Evolutionary conservation across 2,888 invertebrate genomes (phyloP), one percentile per base, ranked within the genome.

Genomic region (Cephus sareptanus): DNA sequence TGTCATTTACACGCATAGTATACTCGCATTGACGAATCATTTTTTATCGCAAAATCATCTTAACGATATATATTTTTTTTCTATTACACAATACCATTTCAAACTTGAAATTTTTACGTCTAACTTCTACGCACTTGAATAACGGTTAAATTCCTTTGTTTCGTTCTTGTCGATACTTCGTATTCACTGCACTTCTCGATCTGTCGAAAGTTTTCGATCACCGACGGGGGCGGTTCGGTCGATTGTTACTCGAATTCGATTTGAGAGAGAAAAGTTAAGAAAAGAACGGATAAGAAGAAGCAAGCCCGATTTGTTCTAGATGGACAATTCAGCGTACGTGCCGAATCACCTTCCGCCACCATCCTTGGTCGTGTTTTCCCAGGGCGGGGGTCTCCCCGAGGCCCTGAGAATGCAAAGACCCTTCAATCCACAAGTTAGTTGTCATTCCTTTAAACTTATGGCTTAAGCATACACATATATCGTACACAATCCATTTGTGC

Each of bases 311-410:
- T 84, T 89, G 89, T 91, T 92, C 88, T 92, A 92, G 92, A 95
- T 95, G 95, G 95, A 95, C 93, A 95, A 95, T 92, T 95, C 95
- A 91, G 94, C 95, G 85, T 95, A 95, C 92, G 94, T 94, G 87
- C 94, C 94, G 88, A 95, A 94, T 91, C 95, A 95, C 92, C 93
- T 95, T 91, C 95, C 95, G 92, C 95, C 95, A 89, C 95, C 95
- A 89, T 95, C 95, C 90, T 92, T 95, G 92, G 95, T 95, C 89
- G 95, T 95, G 85, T 94, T 95, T 91, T 95, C 95, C 85, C 95
- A 95, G 93, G 95, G 95, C 88, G 95, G 95, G 89, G 95, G 95
- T 89, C 93, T 95, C 92, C 94, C 95, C 91, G 95, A 95, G 93
- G 95, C 95, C 85, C 93, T 95, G 87, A 93, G 95, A 92, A 95